A percentile compares a stretch with the other conserved stretches of the same genome.
Evolutionary conservation across 2,888 invertebrate species (phyloP).

Genomic region (Holacanthella duospinosa): DNA sequence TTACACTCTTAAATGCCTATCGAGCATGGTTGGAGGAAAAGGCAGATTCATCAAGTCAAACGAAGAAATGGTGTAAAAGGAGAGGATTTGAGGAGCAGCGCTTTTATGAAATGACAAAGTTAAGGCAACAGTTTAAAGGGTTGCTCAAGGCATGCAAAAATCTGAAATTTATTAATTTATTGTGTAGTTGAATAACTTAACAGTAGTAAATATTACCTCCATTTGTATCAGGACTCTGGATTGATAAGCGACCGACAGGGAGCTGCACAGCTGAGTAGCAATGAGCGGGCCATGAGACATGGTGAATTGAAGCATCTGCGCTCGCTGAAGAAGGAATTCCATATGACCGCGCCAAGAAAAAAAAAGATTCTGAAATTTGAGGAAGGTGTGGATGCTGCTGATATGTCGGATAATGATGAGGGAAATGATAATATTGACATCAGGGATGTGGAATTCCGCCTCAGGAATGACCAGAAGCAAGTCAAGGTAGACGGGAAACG

Average conservation of each 20-base stretch:
- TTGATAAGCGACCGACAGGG: slow-evolving; percentile 38
- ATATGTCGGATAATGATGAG: slow-evolving; percentile 51
- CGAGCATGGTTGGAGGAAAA: slow-evolving; percentile 81
- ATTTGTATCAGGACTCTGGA: slow-evolving; percentile 31
- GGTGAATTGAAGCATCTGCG: slow-evolving; percentile 81
- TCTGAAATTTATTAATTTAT: not conserved
- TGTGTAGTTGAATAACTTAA: too few relatives aligned
- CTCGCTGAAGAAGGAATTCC: slow-evolving; percentile 62
- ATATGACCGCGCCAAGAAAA: slow-evolving; percentile 58
- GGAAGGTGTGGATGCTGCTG: slow-evolving; percentile 52
- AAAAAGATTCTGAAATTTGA: slow-evolving; percentile 60
- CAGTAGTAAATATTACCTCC: too few relatives aligned
- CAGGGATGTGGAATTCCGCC: slow-evolving; percentile 74
- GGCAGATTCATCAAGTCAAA: slow-evolving; percentile 44
- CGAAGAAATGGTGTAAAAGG: slow-evolving; percentile 74
- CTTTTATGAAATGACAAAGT: slow-evolving; percentile 90
- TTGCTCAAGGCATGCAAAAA: slow-evolving; percentile 48
- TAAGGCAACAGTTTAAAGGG: slow-evolving; percentile 76
- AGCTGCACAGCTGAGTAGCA: slow-evolving; percentile 45
- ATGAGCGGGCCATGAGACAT: slow-evolving; percentile 69
- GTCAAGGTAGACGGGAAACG: slow-evolving; percentile 56
- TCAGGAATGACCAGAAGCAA: slow-evolving; percentile 63
- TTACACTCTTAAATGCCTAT: slow-evolving; percentile 76
- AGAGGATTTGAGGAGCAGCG: slow-evolving; percentile 92
- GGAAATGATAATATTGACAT: slow-evolving; percentile 54